Evolutionary conservation across 2,797 vertebrate genomes (phyloP).

Genomic region (Pyrrhura leucotis): DNA sequence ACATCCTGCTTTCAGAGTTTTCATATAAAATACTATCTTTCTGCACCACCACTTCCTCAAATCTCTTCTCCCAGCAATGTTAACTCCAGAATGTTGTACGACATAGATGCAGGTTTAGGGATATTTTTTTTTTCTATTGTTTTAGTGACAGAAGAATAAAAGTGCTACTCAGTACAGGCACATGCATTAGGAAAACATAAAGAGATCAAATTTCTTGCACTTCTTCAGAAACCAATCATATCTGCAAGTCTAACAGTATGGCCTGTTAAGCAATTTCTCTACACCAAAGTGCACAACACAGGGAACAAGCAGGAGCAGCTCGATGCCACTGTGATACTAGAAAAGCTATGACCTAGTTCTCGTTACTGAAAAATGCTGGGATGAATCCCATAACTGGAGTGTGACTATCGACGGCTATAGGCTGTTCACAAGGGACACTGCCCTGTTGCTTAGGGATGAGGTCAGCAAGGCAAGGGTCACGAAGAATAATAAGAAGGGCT

Average conservation of each 20-base stretch:
- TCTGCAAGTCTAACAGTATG: not conserved
- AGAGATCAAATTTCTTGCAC: not conserved
- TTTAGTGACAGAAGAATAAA: not conserved
- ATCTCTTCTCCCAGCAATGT: not conserved
- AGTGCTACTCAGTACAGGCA: not conserved
- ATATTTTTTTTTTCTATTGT: not conserved
- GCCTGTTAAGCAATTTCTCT: not conserved
- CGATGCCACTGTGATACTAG: not conserved
- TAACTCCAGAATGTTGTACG: rapidly evolving
- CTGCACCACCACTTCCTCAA: not conserved
- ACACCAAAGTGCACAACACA: rapidly evolving
- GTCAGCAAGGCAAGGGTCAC: not conserved
- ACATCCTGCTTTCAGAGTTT: not conserved
- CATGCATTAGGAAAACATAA: not conserved
- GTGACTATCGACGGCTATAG: rapidly evolving
- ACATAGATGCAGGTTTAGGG: not conserved
- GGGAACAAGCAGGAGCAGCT: not conserved
- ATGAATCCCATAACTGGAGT: rapidly evolving
- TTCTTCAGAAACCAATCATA: not conserved
- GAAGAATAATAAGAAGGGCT: not conserved
- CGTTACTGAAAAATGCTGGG: not conserved
- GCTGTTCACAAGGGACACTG: not conserved
- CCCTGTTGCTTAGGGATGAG: not conserved
- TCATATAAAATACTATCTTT: not conserved
- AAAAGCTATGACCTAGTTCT: not conserved